These are phyloP conservation scores for Odontomachus brunneus DNA, from an alignment of 1,140 invertebrate species.

Conservation along the genomic window DNA sequence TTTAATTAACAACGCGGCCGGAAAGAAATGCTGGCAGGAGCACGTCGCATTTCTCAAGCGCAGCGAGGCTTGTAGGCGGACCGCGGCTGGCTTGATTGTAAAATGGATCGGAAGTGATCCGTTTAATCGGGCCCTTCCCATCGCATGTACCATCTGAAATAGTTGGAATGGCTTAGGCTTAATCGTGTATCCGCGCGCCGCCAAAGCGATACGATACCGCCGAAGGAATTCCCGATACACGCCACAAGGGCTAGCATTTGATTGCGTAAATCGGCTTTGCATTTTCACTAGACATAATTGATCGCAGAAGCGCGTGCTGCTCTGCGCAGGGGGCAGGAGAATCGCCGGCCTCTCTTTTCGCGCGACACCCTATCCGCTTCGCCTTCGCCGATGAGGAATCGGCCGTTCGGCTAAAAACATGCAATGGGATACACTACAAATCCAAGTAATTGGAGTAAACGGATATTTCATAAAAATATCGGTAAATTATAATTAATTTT, in stretches of 20 bases:
- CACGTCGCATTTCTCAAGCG: conserved; percentile 17
- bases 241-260: conserved; percentile 51
- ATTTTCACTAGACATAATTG: conserved; percentile 36
- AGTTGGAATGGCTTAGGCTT: conserved; percentile 72
- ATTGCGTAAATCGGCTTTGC: conserved; percentile 57
- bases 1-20: conserved; percentile 16
- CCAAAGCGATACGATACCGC: conserved; percentile 32
- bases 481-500: no score
- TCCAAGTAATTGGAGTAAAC: no score
- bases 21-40: conserved; percentile 18
- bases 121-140: conserved; percentile 73
- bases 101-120: conserved; percentile 64
- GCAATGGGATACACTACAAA: no score
- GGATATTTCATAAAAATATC: no score
- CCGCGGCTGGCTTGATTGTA: conserved; percentile 55
- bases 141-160: conserved; percentile 72
- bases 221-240: conserved; percentile 66
- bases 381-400: neutral
- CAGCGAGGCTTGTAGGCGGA: conserved; percentile 28
- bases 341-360: no score
- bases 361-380: no score
- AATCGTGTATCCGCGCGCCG: conserved; percentile 57
- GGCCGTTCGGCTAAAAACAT: neutral
- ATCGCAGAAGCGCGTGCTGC: neutral
- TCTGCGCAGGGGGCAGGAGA: neutral